Conservation (phyloP, 2,113 vertebrate genomes). For the Hoplias malabaricus region DNA sequence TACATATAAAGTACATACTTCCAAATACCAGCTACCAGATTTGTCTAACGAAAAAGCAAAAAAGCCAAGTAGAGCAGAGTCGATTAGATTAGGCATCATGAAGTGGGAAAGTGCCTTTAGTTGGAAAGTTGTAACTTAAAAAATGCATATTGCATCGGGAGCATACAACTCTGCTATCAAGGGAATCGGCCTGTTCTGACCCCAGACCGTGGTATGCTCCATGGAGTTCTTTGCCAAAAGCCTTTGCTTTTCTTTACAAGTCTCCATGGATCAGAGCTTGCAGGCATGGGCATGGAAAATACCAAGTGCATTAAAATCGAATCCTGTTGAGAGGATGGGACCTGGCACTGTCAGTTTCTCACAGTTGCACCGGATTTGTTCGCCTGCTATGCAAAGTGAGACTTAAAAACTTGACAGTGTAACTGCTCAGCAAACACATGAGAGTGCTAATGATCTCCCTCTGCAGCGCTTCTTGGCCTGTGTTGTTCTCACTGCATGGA, state of each 20-base stretch:
- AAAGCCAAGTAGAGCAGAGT: too few relatives aligned
- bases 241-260: slow-evolving; percentile 17
- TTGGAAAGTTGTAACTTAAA: background rate
- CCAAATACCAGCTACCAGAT: too few relatives aligned
- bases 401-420: slow-evolving; percentile 37
- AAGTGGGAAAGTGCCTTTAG: too few relatives aligned
- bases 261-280: slow-evolving; percentile 12
- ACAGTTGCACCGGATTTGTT: slow-evolving; percentile 36
- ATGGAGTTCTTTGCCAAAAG: slow-evolving; percentile 2
- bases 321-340: slow-evolving; percentile 22
- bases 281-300: slow-evolving; percentile 9
- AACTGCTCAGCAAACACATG: slow-evolving; percentile 24
- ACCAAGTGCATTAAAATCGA: slow-evolving; percentile 30
- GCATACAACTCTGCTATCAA: background rate
- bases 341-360: slow-evolving; percentile 1
- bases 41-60: too few relatives aligned
- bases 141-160: background rate
- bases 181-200: background rate
- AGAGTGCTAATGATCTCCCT: slow-evolving; percentile 45
- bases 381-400: slow-evolving; percentile 32
- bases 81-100: too few relatives aligned
- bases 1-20: too few relatives aligned
- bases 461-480: background rate
- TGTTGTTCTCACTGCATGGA: slow-evolving; percentile 22
- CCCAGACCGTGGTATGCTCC: slow-evolving; percentile 4